Base-by-base conservation (phyloP, 2,888 invertebrate species). In the Torymus tubicola region DNA sequence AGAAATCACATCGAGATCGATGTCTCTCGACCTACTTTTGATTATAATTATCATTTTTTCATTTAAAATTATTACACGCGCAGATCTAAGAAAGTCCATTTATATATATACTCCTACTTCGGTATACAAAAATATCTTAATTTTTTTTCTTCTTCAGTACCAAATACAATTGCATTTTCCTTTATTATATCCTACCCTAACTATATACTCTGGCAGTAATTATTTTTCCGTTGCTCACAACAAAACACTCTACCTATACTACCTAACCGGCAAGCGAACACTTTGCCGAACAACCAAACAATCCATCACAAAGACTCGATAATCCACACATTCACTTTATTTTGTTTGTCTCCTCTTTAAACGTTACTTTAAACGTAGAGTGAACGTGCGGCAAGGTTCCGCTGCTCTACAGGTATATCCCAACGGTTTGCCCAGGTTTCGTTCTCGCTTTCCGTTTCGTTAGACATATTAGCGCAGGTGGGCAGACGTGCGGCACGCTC, bases 401-500 rank as follows among this genome's bases (percentile, higher is more conserved):
- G 80, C 21, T 85, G 81, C 78, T 89, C 89, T 4, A 85, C 73
- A 0, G 89, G 89, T 55, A 89, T 84, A 77, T 88, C 87, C 89
- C 87, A 87, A 78, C 87, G 86, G 4, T 81, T 85, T 21, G 85
- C 86, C 86, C 85, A 88, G 55, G 64, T 75, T 11, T 86, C 85
- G 52, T 83, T 86, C 50, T 85, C 85, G 18, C 84, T 83, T 79
- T 85, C 86, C n/a, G 80, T 81, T 2, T 84, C 82, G 21, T 81
- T 71, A 2, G 80, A 72, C 82, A 83, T 78, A 13, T 84, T 80
- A 2, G 83, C 84, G 84, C 96, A 96, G 87, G 93, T 93, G 76
- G 93, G 92, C 70, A 96, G 90, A 87, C 93, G 93, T 64, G 92
- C 91, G 0, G 92, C 91, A 63, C 93, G 93, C 90, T 96, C 96